phyloP scores from a whole-genome alignment of 2,888 invertebrate species.

The Dascillus cervinus region DNA sequence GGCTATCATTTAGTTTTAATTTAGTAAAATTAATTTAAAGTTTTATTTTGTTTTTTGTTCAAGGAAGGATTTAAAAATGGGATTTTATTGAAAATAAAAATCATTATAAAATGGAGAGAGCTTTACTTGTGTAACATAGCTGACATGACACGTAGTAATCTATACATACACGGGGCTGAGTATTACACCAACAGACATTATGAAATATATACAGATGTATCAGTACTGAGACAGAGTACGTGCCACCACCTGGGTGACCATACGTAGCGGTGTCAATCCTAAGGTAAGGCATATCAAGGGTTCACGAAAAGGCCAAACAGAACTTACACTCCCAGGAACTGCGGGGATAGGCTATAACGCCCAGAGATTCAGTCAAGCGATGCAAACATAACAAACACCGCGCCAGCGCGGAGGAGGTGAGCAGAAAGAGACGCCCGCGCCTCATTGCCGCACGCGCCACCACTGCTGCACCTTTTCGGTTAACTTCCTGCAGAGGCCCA shows the following conservation, averaged over 20 bases:
- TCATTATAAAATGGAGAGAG: constrained; percentile 46
- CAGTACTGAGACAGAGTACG: constrained; percentile 32
- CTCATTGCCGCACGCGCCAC: constrained; percentile 74
- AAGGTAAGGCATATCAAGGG: constrained; percentile 40
- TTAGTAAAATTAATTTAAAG: too few species aligned
- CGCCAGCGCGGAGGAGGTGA: constrained; percentile 38
- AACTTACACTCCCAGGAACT: constrained; percentile 32
- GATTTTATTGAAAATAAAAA: too few species aligned
- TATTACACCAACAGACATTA: constrained; percentile 41
- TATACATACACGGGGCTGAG: constrained; percentile 44
- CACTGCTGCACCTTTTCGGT: constrained; percentile 83
- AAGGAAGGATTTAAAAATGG: too few species aligned
- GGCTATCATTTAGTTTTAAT: too few species aligned
- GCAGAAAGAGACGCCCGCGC: constrained; percentile 24
- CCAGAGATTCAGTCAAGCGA: constrained; percentile 40
- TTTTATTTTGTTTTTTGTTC: too few species aligned
- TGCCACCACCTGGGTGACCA: constrained; percentile 15
- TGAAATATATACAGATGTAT: constrained; percentile 23
- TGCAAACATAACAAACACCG: constrained; percentile 38
- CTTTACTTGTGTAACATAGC: constrained; percentile 45
- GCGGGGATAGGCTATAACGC: constrained; percentile 31
- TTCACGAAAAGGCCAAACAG: constrained; percentile 33
- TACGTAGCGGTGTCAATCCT: constrained; percentile 32
- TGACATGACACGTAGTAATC: constrained; percentile 43
- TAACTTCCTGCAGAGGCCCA: constrained; percentile 84